Evolutionary conservation across 2,797 vertebrate species (phyloP).

Genomic region (Acanthiza pusilla): DNA sequence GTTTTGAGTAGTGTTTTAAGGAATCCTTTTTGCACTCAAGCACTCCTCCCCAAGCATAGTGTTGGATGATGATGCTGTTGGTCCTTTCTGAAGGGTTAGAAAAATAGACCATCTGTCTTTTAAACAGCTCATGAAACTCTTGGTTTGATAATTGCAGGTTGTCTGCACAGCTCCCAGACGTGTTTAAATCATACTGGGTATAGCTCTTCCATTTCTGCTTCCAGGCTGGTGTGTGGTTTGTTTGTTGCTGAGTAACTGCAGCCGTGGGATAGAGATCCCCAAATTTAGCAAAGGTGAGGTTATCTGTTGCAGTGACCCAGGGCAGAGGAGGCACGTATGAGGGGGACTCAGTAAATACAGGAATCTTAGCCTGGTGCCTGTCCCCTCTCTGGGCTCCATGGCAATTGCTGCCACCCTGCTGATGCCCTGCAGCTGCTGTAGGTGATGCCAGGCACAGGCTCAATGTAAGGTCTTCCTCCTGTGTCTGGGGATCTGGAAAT

Average conservation of each 20-base stretch:
- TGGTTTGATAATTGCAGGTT: neutral
- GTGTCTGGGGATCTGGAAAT: neutral
- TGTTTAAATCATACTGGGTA: neutral
- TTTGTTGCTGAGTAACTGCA: neutral
- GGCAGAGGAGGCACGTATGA: accelerated
- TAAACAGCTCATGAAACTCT: neutral
- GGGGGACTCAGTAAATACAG: neutral
- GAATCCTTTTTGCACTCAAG: neutral
- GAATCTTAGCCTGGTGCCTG: neutral
- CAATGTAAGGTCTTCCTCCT: neutral
- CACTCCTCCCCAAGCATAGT: neutral
- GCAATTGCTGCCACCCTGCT: neutral
- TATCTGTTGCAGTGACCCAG: neutral
- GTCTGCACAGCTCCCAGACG: neutral
- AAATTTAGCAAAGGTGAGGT: constrained; percentile 3
- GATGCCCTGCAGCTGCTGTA: neutral
- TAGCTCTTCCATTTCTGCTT: neutral
- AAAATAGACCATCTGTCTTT: neutral
- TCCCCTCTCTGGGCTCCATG: accelerated
- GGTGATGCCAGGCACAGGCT: neutral
- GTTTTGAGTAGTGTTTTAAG: neutral
- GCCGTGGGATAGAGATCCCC: neutral
- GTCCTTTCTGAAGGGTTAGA: neutral
- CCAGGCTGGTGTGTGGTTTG: neutral
- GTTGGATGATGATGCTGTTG: neutral